Evolutionary conservation across 1,140 invertebrate species (phyloP).

Genomic region (Drosophila micromelanica): DNA sequence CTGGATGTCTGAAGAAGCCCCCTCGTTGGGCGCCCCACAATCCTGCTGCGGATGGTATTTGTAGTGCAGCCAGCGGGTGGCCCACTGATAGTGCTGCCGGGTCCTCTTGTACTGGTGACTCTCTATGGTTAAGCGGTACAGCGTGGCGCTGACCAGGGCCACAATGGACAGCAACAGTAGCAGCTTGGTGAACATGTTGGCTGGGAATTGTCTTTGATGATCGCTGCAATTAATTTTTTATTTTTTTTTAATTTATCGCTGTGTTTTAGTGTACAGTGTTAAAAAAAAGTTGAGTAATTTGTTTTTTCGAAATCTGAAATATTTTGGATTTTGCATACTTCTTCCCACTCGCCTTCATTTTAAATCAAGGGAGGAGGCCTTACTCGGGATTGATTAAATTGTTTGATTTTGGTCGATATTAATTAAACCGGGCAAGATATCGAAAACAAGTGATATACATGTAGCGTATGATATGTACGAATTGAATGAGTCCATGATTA

Average conservation of each 20-base stretch:
- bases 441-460: too few species aligned
- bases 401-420: too few species aligned
- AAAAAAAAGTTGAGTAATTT: neutral
- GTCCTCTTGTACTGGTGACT: slow-evolving; percentile 44
- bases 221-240: slow-evolving; percentile 40
- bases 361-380: too few species aligned
- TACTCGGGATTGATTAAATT: too few species aligned
- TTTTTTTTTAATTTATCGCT: slow-evolving; percentile 15
- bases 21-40: slow-evolving; percentile 38
- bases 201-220: slow-evolving; percentile 24
- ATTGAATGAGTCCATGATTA: too few species aligned
- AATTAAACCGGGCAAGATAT: too few species aligned
- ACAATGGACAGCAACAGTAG: slow-evolving; percentile 46
- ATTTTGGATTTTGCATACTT: too few species aligned
- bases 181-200: slow-evolving; percentile 53
- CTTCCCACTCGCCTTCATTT: too few species aligned
- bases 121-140: slow-evolving; percentile 54
- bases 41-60: slow-evolving; percentile 47
- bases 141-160: slow-evolving; percentile 55
- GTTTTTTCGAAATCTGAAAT: too few species aligned
- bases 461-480: too few species aligned
- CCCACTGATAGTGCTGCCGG: slow-evolving; percentile 29
- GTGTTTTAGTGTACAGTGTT: slow-evolving; percentile 8
- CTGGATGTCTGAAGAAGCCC: slow-evolving; percentile 26
- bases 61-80: slow-evolving; percentile 44